phyloP scores from a whole-genome alignment of 2,888 invertebrate species.

The Melanargia galathea region DNA sequence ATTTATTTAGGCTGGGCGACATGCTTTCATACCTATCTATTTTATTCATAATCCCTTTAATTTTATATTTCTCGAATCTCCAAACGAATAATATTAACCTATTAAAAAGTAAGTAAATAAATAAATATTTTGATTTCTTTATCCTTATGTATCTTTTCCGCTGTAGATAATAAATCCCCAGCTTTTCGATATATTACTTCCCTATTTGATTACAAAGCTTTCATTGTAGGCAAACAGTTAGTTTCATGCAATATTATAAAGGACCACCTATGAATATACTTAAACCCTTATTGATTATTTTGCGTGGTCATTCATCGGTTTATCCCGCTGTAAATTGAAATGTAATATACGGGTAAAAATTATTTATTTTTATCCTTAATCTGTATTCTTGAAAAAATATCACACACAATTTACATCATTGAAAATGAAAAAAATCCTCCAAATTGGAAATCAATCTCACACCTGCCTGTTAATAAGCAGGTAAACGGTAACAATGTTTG shows the following conservation, averaged over 20 bases:
- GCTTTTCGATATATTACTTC: not conserved
- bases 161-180: slow-evolving; percentile 7
- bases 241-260: not conserved
- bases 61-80: too few relatives aligned
- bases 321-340: not conserved
- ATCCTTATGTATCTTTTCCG: slow-evolving; percentile 1
- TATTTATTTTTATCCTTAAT: not conserved
- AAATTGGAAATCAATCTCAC: slow-evolving; percentile 18
- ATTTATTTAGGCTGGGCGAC: too few relatives aligned
- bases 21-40: too few relatives aligned
- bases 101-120: not conserved
- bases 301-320: not conserved
- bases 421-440: slow-evolving; percentile 1
- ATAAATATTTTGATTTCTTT: not conserved
- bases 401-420: too few relatives aligned
- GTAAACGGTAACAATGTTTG: slow-evolving; percentile 17
- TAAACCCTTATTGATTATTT: too few relatives aligned
- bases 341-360: not conserved
- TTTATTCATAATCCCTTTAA: too few relatives aligned
- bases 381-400: too few relatives aligned
- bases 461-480: slow-evolving; percentile 21
- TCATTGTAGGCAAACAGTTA: not conserved
- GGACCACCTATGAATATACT: not conserved
- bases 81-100: too few relatives aligned
- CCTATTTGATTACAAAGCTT: not conserved